A percentile compares a stretch with the other conserved stretches of the same genome.
These are phyloP conservation scores for Sweltsa coloradensis DNA, from an alignment of 1,140 invertebrate genomes.

Conservation along the genomic window DNA sequence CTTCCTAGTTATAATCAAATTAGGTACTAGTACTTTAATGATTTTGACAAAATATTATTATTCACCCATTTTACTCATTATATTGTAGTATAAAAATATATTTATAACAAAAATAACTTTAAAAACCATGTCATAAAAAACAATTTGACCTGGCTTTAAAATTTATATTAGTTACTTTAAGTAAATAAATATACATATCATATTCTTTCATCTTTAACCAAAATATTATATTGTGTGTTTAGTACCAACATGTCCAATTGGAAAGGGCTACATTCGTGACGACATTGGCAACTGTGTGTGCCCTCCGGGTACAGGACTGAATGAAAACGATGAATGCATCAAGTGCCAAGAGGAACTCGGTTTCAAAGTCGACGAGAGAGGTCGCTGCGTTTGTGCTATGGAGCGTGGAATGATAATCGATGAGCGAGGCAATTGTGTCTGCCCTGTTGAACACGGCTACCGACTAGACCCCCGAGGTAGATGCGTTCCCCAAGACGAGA, in stretches of 20 bases:
- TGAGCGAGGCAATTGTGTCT: constrained; percentile 64
- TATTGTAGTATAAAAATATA: too few species aligned
- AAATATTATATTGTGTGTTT: too few species aligned
- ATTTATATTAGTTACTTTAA: neutral
- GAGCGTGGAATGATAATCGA: constrained; percentile 61
- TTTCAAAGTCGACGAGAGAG: constrained; percentile 57
- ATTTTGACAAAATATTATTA: too few species aligned
- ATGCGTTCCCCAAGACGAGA: constrained; percentile 44
- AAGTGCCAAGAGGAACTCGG: constrained; percentile 57
- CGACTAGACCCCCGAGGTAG: constrained; percentile 46
- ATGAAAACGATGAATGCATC: constrained; percentile 60
- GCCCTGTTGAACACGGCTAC: constrained; percentile 57
- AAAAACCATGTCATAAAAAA: too few species aligned
- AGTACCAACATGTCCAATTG: constrained; percentile 49
- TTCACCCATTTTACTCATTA: too few species aligned
- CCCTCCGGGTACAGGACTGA: constrained; percentile 59
- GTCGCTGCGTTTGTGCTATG: constrained; percentile 66
- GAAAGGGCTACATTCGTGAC: constrained; percentile 56
- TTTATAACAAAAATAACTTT: too few species aligned
- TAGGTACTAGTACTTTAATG: too few species aligned
- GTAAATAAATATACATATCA: constrained; percentile 5
- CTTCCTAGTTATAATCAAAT: too few species aligned
- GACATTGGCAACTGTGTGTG: constrained; percentile 60
- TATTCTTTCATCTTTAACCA: constrained; percentile 15
- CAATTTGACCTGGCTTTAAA: too few species aligned